Evolutionary conservation across 2,113 vertebrate genomes (phyloP).

Genomic region (Piaya cayana): DNA sequence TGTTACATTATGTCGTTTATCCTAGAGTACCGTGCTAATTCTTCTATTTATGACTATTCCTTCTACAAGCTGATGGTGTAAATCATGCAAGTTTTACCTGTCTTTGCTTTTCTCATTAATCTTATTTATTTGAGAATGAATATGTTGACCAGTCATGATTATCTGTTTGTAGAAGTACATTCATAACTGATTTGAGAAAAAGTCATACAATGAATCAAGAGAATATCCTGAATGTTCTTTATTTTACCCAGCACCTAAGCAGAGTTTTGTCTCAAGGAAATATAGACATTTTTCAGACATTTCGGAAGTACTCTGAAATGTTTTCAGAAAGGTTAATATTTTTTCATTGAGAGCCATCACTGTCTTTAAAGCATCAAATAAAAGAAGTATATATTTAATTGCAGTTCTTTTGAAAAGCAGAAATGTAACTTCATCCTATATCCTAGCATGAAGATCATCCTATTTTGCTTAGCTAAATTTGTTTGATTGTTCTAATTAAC

Average conservation of each 20-base stretch:
- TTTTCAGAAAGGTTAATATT: background rate
- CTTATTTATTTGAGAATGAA: background rate
- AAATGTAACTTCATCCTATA: background rate
- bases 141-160: background rate
- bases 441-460: background rate
- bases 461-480: background rate
- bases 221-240: background rate
- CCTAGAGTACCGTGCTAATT: background rate
- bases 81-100: background rate
- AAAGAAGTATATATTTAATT: background rate
- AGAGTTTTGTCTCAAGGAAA: background rate
- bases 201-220: background rate
- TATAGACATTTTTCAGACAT: background rate
- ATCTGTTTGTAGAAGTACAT: background rate
- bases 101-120: background rate
- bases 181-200: background rate
- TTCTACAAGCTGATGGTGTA: background rate
- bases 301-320: background rate
- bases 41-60: background rate
- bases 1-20: background rate
- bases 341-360: background rate
- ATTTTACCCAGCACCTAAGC: background rate
- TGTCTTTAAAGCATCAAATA: background rate
- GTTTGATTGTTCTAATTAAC: background rate
- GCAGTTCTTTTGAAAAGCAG: background rate